Percentiles rank a stretch among this genome's conserved stretches.
These are phyloP conservation scores for Phyllotreta cruciferae DNA, from an alignment of 2,888 invertebrate genomes.

Conservation along the genomic window DNA sequence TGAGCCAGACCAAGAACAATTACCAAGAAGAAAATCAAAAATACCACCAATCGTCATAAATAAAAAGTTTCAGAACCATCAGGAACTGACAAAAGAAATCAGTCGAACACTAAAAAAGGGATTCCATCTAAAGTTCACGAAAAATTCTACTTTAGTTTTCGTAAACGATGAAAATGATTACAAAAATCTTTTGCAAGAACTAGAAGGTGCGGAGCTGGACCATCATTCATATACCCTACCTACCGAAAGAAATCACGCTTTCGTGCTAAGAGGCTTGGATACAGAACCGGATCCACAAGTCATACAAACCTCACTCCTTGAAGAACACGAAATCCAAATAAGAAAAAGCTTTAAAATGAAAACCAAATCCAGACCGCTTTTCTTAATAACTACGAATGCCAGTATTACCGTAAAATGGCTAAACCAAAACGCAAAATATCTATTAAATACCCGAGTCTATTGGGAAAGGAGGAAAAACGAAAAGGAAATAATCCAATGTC, in stretches of 20 bases:
- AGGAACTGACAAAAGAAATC: not conserved
- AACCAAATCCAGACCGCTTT: conserved; percentile 7
- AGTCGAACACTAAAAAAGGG: not conserved
- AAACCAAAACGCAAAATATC: conserved; percentile 1
- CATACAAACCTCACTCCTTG: not conserved
- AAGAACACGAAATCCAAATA: conserved; percentile 3
- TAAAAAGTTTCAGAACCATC: too few relatives aligned
- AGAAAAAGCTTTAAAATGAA: not conserved
- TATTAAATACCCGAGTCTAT: conserved; percentile 14
- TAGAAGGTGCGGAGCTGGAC: conserved; percentile 6
- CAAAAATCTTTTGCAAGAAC: not conserved
- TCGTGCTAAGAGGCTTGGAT: conserved; percentile 26
- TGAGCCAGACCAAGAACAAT: too few relatives aligned
- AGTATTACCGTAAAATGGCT: conserved; percentile 12
- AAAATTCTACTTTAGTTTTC: conserved; percentile 5
- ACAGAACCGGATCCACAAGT: not conserved
- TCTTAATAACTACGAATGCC: conserved; percentile 1
- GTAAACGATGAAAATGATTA: not conserved
- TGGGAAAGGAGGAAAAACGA: conserved; percentile 38
- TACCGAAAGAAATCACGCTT: conserved; percentile 25
- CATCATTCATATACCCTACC: conserved; percentile 6
- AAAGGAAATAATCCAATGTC: conserved; percentile 45
- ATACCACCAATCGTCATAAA: too few relatives aligned
- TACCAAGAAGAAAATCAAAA: too few relatives aligned
- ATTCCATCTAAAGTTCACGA: conserved; percentile 6